Base-by-base conservation (phyloP, 1,140 invertebrate genomes). In the Listronotus bonariensis region DNA sequence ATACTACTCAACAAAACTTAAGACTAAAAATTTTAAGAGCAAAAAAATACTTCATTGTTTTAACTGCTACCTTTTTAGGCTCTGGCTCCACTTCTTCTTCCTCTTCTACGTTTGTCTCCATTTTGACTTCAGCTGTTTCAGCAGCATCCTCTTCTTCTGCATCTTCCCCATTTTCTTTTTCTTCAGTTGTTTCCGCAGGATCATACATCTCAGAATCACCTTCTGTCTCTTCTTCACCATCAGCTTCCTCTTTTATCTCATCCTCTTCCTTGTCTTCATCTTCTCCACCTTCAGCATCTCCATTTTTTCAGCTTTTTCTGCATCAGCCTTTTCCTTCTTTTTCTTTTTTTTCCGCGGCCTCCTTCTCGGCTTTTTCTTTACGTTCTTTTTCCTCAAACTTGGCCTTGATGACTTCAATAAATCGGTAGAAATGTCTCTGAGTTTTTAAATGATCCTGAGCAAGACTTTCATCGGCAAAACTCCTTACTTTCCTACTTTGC, bases 391-490 rank as follows among this genome's bases (percentile, higher is more conserved):
- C 75, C 72, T 74, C 77, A 71, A 54, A 81, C 74, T 68, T 81
- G 69, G 49, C 49, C 52, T 77, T 76, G 10, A 72, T 59, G n/a
- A 70, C 68, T 53, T 73, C 70, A 18, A 79, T 48, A 65, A 78
- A 77, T 42, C 67, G 61, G 48, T 73, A 63, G 62, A 75, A 78
- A 64, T 83, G 81, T 42, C 79, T 54, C 62, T 80, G 81, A 52
- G 78, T 76, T 68, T 82, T 81, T 71, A 83, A 80, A 76, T 84
- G 83, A 9, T 72, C 76, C 68, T 83, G 20, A 26, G 20, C 20
- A 5, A 26, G 20, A 26, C 20, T 26, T 5, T 26, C 20, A 3
- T 26, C 20, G 1, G 20, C 20, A 26, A 26, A 26, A 26, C 20
- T 26, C 20, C 20, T 26, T n/a, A n/a, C n/a, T n/a, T n/a, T n/a